Base-by-base conservation (phyloP, 2,888 invertebrate species). In the Diarsia dahlii region DNA sequence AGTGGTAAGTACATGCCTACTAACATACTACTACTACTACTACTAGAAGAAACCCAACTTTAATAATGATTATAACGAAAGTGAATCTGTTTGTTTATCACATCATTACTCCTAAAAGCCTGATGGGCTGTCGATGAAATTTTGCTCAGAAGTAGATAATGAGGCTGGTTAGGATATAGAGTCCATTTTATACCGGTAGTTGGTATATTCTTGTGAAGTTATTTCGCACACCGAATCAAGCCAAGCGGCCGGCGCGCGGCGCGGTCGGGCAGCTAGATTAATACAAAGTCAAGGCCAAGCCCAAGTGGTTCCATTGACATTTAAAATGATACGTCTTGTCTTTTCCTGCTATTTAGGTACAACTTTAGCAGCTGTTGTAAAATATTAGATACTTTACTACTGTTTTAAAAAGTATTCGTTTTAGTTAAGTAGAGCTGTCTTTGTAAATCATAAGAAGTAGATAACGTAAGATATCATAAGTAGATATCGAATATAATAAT, bases 1-100 rank as follows among this genome's bases (percentile, higher is more conserved):
- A 46, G 84, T 96, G 94, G 95, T 94, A 89, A 90, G 78, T 86
- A 62, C 50, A 0, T 39, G 39, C 10, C 3, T 15, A 13, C 9
- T 39, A 15, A 18, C n/a, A 8, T 46, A 64, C 12, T 12, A 70
- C 0, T 28, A 34, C 8, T 28, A 28, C 12, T 46, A 64, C 12
- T 12, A 70, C 0, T 28, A 34, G 12, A 58, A 28, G 15, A 58
- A 15, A 58, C 5, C 15, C 10, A 20, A 62, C 20, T 0, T 62
- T 28, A 28, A 28, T 28, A 28, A 28, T 28, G 28, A 28, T 5
- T n/a, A 13, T 13, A 62, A 62, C 9, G 48, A 2, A 48, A 48
- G 9, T 13, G 3, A 34, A 18, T 28, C 13, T 13, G 6, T 63
- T 13, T n/a, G 8, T 39, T 45, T 45, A 1, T 63, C 63, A 45